These are phyloP conservation scores for Siderastrea radians DNA, from an alignment of 92 coral and sea anemone species.

Conservation along the genomic window DNA sequence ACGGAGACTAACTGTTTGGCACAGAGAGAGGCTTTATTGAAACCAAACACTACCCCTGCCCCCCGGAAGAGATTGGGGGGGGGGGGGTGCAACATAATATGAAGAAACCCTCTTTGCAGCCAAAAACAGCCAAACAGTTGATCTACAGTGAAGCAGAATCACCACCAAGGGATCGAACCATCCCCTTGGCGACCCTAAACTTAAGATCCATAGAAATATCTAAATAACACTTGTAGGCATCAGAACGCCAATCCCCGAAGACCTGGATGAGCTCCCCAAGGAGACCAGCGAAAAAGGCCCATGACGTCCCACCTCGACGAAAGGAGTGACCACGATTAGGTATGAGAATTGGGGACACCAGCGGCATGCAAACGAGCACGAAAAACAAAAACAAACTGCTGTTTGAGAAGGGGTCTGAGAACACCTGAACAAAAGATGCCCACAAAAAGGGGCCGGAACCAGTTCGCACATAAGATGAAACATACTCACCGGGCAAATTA, in stretches of 20 bases:
- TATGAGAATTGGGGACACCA: background rate
- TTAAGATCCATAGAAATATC: conserved; percentile 29
- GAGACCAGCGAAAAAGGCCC: conserved; percentile 25
- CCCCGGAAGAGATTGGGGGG: too few relatives aligned
- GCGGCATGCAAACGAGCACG: background rate
- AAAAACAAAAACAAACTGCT: conserved; percentile 20
- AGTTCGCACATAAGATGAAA: conserved; percentile 28
- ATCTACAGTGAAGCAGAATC: too few relatives aligned
- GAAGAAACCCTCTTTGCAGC: too few relatives aligned
- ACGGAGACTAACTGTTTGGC: too few relatives aligned
- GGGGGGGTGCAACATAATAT: too few relatives aligned
- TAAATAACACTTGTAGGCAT: conserved; percentile 41
- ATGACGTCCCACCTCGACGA: conserved; percentile 46
- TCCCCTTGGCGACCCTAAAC: too few relatives aligned
- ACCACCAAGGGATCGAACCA: too few relatives aligned
- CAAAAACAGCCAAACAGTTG: too few relatives aligned
- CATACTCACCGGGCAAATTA: background rate
- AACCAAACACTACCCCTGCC: too few relatives aligned
- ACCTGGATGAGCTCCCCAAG: conserved; percentile 51
- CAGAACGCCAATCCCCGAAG: conserved; percentile 55
- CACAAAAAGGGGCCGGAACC: conserved; percentile 18
- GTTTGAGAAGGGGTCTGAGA: background rate
- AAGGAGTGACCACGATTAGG: conserved; percentile 55
- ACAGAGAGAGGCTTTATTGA: too few relatives aligned
- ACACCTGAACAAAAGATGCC: background rate